These are phyloP conservation scores for Saguinus imperator DNA, from an alignment of 2,113 vertebrate genomes.

Conservation along the genomic window DNA sequence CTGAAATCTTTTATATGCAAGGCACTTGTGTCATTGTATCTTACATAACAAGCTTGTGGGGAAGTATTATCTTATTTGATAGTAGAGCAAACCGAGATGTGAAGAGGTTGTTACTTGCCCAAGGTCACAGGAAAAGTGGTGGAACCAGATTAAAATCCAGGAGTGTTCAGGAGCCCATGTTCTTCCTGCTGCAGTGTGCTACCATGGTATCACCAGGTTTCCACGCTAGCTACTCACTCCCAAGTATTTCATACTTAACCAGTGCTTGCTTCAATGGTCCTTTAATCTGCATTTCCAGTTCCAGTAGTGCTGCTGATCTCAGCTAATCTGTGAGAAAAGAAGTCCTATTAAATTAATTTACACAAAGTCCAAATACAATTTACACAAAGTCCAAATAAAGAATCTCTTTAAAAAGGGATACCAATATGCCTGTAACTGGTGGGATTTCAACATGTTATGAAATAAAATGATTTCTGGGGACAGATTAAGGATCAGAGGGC, in stretches of 20 bases:
- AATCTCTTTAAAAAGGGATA: constrained; percentile 2
- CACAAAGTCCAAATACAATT: background rate
- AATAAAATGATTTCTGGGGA: background rate
- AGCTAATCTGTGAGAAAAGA: background rate
- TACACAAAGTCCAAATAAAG: background rate
- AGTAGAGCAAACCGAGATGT: background rate
- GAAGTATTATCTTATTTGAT: background rate
- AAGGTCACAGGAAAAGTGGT: background rate
- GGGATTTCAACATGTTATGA: constrained; percentile 29
- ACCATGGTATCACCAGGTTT: background rate
- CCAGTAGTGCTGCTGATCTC: background rate
- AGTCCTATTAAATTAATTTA: background rate
- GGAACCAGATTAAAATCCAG: background rate
- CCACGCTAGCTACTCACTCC: background rate
- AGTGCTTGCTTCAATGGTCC: background rate
- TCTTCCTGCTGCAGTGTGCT: background rate
- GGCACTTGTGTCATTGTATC: background rate
- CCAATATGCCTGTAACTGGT: background rate
- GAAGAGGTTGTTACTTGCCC: background rate
- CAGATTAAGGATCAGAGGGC: background rate
- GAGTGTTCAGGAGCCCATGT: background rate
- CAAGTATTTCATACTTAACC: background rate
- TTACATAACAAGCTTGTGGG: background rate
- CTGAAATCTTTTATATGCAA: background rate
- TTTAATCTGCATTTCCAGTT: background rate